Evolutionary conservation across 2,797 vertebrate genomes (phyloP), one percentile per base, ranked within the genome.

Genomic region (Gastrophryne carolinensis): DNA sequence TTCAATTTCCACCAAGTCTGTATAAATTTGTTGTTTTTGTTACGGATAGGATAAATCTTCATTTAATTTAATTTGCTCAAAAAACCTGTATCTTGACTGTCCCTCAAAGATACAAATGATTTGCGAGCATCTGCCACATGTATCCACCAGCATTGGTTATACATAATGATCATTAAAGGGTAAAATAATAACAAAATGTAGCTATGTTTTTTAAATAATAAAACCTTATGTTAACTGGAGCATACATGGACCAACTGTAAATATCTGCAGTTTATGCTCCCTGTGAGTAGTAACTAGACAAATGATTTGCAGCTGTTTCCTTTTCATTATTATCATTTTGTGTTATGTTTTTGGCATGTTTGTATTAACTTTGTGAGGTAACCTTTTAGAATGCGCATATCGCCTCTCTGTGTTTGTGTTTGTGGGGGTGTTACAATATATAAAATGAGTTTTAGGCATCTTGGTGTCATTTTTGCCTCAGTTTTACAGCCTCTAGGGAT

Each of bases 271-370:
- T 39, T 54, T 32, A 54, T 34, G 10, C 30, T 32, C 12, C 54
- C 23, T 5, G 32, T 27, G 34, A 19, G 24, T n/a, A 41, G 27
- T 13, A 39, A 44, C 23, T 32, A 66, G 29, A 34, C 37, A 49
- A 66, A 66, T 49, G 11, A 49, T 21, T 30, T 57, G 62, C 72
- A 74, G 62, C 71, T 73, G 71, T 47, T 56, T 56, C 39, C 26
- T 44, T 32, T 49, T 29, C 41, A 56, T 66, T 66, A 32, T 50
- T 65, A 17, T 62, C 30, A 23, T 29, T 47, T 24, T 50, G 8
- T 24, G 44, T 24, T 47, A 47, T 60, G 26, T 19, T 64, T 26
- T 35, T 47, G 57, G 30, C 57, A 34, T 62, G 30, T 29, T 47
- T 54, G 57, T 44, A 47, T 58, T 30, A 50, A 19, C 15, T 24